A percentile compares a stretch with the other conserved stretches of the same genome.
Evolutionary conservation across 1,140 invertebrate genomes (phyloP).

Genomic region (Anastrepha obliqua): DNA sequence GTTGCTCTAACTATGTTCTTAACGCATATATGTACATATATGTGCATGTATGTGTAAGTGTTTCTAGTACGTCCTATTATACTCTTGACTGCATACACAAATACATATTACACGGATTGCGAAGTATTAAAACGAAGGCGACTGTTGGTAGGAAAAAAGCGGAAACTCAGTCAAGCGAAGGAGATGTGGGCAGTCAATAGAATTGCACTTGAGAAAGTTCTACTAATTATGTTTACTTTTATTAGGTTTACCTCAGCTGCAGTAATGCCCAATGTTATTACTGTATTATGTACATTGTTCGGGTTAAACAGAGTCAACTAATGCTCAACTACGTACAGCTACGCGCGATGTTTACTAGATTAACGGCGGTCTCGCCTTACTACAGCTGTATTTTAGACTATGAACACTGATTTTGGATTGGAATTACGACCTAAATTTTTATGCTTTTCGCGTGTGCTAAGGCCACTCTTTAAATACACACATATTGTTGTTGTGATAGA

Average conservation of each 20-base stretch:
- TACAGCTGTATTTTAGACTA: slow-evolving; percentile 20
- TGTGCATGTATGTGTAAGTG: neutral
- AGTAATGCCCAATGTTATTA: neutral
- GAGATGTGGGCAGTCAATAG: neutral
- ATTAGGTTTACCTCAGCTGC: neutral
- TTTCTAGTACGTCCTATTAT: neutral
- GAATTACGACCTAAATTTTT: slow-evolving; percentile 22
- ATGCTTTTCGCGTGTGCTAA: slow-evolving; percentile 18
- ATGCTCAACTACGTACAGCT: neutral
- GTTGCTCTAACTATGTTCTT: neutral
- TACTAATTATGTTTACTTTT: slow-evolving; percentile 24
- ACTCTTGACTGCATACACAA: too few species aligned
- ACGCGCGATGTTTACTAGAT: neutral
- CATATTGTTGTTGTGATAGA: slow-evolving; percentile 2
- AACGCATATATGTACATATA: neutral
- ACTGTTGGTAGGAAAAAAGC: too few species aligned
- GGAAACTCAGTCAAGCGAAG: too few species aligned
- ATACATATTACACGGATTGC: too few species aligned
- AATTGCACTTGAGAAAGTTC: slow-evolving; percentile 33
- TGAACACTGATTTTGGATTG: slow-evolving; percentile 51
- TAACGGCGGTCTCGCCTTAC: neutral
- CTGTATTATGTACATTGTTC: neutral
- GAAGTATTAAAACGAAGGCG: too few species aligned
- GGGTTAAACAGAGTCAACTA: neutral
- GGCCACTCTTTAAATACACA: slow-evolving; percentile 47